A percentile compares a stretch with the other conserved stretches of the same genome.
These are phyloP conservation scores for Meandrusa payeni DNA, from an alignment of 2,888 invertebrate genomes.

Conservation along the genomic window DNA sequence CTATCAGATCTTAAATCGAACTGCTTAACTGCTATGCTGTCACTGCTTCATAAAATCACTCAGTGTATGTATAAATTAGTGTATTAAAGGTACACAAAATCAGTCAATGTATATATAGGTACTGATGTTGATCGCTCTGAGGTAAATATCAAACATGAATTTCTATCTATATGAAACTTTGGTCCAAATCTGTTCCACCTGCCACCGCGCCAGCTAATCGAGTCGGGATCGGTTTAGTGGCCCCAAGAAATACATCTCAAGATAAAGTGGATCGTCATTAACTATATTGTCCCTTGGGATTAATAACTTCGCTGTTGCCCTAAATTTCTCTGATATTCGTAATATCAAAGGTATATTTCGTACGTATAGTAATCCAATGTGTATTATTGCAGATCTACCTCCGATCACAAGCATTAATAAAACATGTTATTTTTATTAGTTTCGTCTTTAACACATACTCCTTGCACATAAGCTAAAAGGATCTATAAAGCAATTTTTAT, in stretches of 20 bases:
- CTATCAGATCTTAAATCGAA: no score
- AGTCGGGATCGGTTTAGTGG: conserved; percentile 25
- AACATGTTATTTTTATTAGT: no score
- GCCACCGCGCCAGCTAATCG: conserved; percentile 16
- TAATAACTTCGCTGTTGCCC: conserved; percentile 52
- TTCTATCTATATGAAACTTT: background rate
- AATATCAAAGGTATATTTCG: conserved; percentile 18
- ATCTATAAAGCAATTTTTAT: no score
- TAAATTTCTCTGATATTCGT: conserved; percentile 33
- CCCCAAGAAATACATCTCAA: conserved; percentile 32
- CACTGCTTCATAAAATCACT: no score
- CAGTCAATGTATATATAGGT: no score
- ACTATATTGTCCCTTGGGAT: conserved; percentile 60
- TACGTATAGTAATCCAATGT: conserved; percentile 6
- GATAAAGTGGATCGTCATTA: conserved; percentile 66
- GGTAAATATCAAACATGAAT: background rate
- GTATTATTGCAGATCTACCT: conserved; percentile 10
- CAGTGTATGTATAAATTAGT: no score
- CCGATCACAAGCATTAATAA: no score
- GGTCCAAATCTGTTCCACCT: conserved; percentile 18
- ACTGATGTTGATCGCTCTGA: no score
- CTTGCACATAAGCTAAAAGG: no score
- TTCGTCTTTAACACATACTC: no score
- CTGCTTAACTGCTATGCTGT: no score
- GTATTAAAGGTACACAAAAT: no score